A percentile compares a stretch with the other conserved stretches of the same genome.
phyloP scores from a whole-genome alignment of 2,113 vertebrate genomes.

The Poeciliopsis retropinna region DNA sequence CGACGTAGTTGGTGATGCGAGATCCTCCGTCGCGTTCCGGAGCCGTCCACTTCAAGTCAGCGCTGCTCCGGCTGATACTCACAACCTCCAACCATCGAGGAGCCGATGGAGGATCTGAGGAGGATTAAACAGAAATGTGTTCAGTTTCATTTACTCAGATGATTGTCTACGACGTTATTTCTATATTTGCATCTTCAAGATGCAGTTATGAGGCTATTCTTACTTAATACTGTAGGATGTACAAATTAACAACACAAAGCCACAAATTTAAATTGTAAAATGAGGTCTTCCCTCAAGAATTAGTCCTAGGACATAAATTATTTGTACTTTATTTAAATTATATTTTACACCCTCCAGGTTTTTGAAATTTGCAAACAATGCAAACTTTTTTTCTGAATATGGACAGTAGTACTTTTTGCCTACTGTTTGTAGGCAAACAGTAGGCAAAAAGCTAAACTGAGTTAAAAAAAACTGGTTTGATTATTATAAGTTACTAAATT shows the following conservation, averaged over 20 bases:
- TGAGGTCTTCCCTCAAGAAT: background rate
- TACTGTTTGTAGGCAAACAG: too few species aligned
- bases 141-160: background rate
- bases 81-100: constrained; percentile 94
- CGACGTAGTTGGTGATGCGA: constrained; percentile 94
- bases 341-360: background rate
- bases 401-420: too few species aligned
- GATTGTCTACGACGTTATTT: too few species aligned
- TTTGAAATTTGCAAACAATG: background rate
- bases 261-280: background rate
- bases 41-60: constrained; percentile 94
- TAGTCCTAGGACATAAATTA: background rate
- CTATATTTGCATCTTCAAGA: too few species aligned
- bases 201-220: too few species aligned
- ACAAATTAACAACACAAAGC: background rate
- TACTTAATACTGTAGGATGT: background rate
- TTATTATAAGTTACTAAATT: background rate
- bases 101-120: constrained; percentile 90
- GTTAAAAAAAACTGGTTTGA: background rate
- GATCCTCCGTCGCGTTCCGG: constrained; percentile 96
- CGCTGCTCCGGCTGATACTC: constrained; percentile 89
- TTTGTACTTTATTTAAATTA: background rate
- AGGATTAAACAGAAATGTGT: background rate
- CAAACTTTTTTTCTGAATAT: background rate
- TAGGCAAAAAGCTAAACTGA: background rate